phyloP scores from a whole-genome alignment of 1,140 invertebrate genomes.

The Rhyzopertha dominica region DNA sequence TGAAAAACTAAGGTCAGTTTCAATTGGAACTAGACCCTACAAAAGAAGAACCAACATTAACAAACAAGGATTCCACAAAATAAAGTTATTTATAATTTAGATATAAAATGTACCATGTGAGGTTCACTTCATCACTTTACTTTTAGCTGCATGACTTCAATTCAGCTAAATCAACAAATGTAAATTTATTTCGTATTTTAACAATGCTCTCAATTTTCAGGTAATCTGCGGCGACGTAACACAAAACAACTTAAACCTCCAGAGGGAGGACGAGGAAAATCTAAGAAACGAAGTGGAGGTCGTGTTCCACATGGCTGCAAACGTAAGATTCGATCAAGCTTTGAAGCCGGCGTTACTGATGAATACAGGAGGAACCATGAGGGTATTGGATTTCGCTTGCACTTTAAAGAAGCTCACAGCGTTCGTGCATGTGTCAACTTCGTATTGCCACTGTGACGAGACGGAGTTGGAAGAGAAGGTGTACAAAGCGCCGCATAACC shows the following conservation, averaged over 20 bases:
- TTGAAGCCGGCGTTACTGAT: constrained; percentile 49
- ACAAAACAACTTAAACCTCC: constrained; percentile 53
- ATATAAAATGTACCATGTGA: too few species aligned
- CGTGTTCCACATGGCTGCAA: constrained; percentile 77
- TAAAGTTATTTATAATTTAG: too few species aligned
- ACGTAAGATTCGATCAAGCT: constrained; percentile 54
- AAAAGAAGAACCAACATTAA: too few species aligned
- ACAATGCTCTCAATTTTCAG: too few species aligned
- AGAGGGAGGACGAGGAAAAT: constrained; percentile 49
- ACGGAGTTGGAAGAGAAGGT: constrained; percentile 61
- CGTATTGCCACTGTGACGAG: constrained; percentile 74
- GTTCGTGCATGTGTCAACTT: constrained; percentile 76
- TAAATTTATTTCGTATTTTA: too few species aligned
- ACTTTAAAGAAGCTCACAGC: constrained; percentile 39
- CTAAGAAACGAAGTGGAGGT: constrained; percentile 59
- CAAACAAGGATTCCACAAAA: too few species aligned
- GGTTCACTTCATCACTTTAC: too few species aligned
- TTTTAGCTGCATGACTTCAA: too few species aligned
- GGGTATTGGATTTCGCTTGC: constrained; percentile 46
- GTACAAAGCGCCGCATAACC: constrained; percentile 65
- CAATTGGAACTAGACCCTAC: too few species aligned
- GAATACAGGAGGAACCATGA: constrained; percentile 49
- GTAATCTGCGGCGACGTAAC: constrained; percentile 48
- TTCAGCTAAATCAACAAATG: too few species aligned
- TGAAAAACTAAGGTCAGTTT: too few species aligned